Evolutionary conservation across 2,113 vertebrate genomes (phyloP), one percentile per base, ranked within the genome.

Genomic region (Larimichthys polyactis): DNA sequence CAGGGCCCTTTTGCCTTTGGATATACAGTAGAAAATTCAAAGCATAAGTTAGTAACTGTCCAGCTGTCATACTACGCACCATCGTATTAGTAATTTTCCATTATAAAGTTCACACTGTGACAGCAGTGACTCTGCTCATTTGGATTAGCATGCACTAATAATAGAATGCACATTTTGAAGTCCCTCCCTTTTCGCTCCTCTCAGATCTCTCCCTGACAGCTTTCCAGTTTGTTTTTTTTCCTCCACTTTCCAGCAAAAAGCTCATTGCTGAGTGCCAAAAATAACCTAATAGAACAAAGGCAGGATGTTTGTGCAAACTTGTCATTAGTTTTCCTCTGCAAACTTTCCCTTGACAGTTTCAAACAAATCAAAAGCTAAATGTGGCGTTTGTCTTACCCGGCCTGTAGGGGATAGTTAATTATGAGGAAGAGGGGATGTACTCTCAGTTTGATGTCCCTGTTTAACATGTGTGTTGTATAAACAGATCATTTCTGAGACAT

Each of bases 171-270:
- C 75, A 84, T 92, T 91, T 88, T 92, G 80, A 94, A 90, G 89
- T 89, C 78, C 74, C 62, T 90, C 84, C 86, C 78, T 90, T 88
- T 24, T 89, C 62, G 20, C 72, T 81, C 48, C 77, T 86, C 87
- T 93, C 78, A 88, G 87, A 94, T 94, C 89, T 91, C 72, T 85
- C 81, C 49, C 81, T 87, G 91, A 93, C 92, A 93, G 85, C 73
- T 74, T 90, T 93, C 86, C 82, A 87, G 60, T 76, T 89, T 29
- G 3, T 89, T 91, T 65, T 87, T 71, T 62, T 15, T 51, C 11
- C 78, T 89, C 68, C 68, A 52, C 88, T 90, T 79, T 92, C 64
- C 81, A 92, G 85, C 72, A 89, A 89, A 91, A 86, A 84, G 65
- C 90, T 91, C 82, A 86, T 93, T 82, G 88, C 78, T 19, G 43